A percentile compares a stretch with the other conserved stretches of the same genome.
These are phyloP conservation scores for Pachycephala philippinensis DNA, from an alignment of 2,113 vertebrate species.

Conservation along the genomic window DNA sequence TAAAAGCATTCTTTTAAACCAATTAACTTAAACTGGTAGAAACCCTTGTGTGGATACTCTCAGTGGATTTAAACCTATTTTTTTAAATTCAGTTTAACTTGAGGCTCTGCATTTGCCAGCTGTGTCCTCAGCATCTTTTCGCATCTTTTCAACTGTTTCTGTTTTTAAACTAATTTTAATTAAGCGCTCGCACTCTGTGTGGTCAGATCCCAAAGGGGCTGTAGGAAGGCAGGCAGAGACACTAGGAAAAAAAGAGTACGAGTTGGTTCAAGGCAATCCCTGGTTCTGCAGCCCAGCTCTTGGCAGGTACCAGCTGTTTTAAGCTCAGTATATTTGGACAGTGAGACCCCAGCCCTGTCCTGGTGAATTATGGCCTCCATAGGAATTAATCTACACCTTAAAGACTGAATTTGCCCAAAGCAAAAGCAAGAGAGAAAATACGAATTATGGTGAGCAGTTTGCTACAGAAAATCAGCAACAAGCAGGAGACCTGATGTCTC, in stretches of 20 bases:
- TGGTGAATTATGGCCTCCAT: background rate
- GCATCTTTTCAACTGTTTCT: background rate
- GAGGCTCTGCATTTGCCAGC: constrained; percentile 29
- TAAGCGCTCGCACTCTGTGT: background rate
- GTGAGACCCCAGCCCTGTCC: background rate
- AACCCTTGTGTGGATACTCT: constrained; percentile 10
- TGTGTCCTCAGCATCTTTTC: background rate
- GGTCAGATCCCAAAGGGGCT: background rate
- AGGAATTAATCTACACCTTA: background rate
- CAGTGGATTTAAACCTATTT: constrained; percentile 26
- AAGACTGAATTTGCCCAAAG: background rate
- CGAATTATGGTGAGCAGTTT: background rate
- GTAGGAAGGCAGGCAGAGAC: background rate
- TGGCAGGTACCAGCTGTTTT: background rate
- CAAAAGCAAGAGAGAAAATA: background rate
- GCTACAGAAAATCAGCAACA: background rate
- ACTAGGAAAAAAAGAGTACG: background rate
- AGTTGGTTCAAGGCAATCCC: background rate
- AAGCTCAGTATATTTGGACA: background rate
- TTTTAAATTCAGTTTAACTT: constrained; percentile 11
- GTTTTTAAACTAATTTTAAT: constrained; percentile 52
- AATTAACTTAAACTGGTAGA: constrained; percentile 40
- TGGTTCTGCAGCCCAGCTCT: background rate
- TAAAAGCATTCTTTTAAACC: constrained; percentile 48
- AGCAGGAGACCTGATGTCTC: background rate